Percentiles rank a stretch among this genome's conserved stretches.
phyloP scores from a whole-genome alignment of 30 jellyfish, hydroid and myxozoan species.

The Aurelia aurita complex sp. Pacific region DNA sequence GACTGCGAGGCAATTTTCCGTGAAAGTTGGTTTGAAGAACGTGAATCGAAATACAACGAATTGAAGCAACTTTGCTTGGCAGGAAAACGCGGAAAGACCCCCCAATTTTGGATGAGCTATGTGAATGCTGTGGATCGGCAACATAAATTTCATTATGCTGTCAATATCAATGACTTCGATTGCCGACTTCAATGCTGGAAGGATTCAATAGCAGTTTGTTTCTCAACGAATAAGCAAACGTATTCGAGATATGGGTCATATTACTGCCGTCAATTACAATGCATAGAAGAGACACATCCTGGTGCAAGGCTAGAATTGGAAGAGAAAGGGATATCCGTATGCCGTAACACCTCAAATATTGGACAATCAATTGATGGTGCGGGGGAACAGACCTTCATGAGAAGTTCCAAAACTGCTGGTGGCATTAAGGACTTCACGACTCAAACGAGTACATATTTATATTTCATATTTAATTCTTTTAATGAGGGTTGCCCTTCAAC shows the following conservation, averaged over 20 bases:
- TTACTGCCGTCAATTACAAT: constrained; percentile 5
- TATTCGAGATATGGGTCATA: constrained; percentile 21
- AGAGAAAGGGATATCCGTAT: constrained; percentile 13
- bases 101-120: background rate
- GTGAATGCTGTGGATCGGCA: constrained; percentile 2
- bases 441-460: too few species aligned
- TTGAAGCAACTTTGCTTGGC: background rate
- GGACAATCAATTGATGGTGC: constrained; percentile 42
- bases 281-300: constrained; percentile 20
- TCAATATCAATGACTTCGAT: background rate
- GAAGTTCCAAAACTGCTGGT: constrained; percentile 21
- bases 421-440: too few species aligned
- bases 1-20: background rate
- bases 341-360: constrained; percentile 10
- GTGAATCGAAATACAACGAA: too few species aligned
- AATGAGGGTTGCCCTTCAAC: too few species aligned
- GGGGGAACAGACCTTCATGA: constrained; percentile 46
- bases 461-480: too few species aligned
- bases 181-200: constrained; percentile 4
- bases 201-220: background rate
- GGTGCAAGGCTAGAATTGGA: constrained; percentile 25
- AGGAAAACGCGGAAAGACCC: background rate
- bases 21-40: background rate
- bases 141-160: background rate
- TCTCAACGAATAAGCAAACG: background rate